Evolutionary conservation across 1,140 invertebrate genomes (phyloP), one percentile per base, ranked within the genome.

Genomic region (Brachionus angularis): DNA sequence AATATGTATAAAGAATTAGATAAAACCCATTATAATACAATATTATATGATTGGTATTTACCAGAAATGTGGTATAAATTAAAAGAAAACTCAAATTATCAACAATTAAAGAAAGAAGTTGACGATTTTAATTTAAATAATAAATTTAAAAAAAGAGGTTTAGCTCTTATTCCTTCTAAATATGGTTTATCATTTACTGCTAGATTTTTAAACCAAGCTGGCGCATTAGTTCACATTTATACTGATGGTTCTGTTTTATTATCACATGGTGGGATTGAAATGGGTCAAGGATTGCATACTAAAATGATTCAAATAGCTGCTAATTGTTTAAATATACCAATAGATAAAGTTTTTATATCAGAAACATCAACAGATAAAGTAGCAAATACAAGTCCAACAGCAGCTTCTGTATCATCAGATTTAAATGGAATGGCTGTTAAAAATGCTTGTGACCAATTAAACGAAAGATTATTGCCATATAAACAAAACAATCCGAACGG

Each of bases 251-350:
- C 92, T 0, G 90, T 96, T 4, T 83, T 96, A 2, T 76, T 97
- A n/a, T 87, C 86, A 27, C 92, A 96, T 78, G 91, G 90, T 44
- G 93, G 93, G 16, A 89, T 88, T 16, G 93, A 97, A 84, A 96
- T 96, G 89, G 94, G 94, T 0, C 93, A 96, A 83, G 94, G 93
- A 1, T 80, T 96, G 0, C 89, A 96, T 76, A 96, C 91, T 0
- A 96, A 96, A 83, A 92, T 94, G 88, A 88, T 93, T 71, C 91
- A 95, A 85, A 86, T 87, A 76, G 49, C 46, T 36, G 29, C 18
- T 67, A 74, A 29, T 72, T 2, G 39, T n/a, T 81, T 97, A 2
- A 86, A 85, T 34, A 86, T 94, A 18, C 85, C 89, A 27, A 77
- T 85, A 8, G 85, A 87, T 0, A 86, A 88, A 76, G 91, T 97